Evolutionary conservation across 2,888 invertebrate species (phyloP).

Genomic region (Acanthosepion esculentum): DNA sequence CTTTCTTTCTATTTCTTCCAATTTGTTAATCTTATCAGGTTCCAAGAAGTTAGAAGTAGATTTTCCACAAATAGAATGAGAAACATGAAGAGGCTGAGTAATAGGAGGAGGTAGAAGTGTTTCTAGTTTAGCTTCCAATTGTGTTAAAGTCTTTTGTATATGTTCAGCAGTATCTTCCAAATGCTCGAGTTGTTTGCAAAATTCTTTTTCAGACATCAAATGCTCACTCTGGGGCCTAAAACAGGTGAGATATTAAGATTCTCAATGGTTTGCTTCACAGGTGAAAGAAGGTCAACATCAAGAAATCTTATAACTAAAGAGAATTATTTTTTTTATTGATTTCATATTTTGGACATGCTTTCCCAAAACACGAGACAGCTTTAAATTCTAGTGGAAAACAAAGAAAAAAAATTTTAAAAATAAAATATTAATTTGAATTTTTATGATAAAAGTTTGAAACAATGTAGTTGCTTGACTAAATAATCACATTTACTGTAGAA

Average conservation of each 20-base stretch:
- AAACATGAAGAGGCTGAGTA: not conserved
- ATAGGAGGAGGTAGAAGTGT: not conserved
- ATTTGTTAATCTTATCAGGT: not conserved
- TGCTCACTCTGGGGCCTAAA: slow-evolving; percentile 39
- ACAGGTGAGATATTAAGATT: slow-evolving; percentile 11
- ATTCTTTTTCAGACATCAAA: slow-evolving; percentile 44
- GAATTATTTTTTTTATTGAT: not conserved
- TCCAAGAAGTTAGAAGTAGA: not conserved
- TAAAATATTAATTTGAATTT: not conserved
- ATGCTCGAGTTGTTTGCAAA: slow-evolving; percentile 39
- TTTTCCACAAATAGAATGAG: not conserved
- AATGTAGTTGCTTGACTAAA: not conserved
- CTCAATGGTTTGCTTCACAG: not conserved
- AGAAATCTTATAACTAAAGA: not conserved
- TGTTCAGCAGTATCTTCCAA: slow-evolving; percentile 38
- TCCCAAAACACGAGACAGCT: not conserved
- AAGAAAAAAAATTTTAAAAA: not conserved
- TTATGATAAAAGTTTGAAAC: not conserved
- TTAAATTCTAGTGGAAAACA: not conserved
- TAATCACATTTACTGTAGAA: not conserved
- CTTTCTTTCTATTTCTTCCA: not conserved
- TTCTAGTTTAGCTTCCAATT: slow-evolving; percentile 43
- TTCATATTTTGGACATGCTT: not conserved
- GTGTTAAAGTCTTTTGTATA: slow-evolving; percentile 39
- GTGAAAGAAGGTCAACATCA: not conserved